phyloP scores from a whole-genome alignment of 2,113 vertebrate species.

The Lampris incognitus region DNA sequence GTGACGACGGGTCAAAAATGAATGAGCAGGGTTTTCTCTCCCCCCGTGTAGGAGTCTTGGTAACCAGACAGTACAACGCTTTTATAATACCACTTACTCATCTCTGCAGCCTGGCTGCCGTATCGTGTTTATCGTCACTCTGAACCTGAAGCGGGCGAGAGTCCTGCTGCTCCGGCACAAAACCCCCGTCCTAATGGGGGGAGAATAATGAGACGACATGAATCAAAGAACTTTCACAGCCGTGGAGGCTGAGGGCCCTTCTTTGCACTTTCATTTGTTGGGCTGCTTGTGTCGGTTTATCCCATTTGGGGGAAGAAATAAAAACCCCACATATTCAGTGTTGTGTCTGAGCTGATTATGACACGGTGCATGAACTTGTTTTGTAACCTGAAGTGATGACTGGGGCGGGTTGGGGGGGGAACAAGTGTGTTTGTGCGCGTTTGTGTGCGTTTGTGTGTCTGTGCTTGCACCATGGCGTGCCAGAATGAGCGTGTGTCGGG shows the following conservation, averaged over 20 bases:
- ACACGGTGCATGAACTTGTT: constrained; percentile 73
- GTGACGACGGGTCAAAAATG: constrained; percentile 12
- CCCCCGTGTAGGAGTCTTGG: constrained; percentile 5
- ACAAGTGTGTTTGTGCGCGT: background rate
- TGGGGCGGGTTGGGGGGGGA: constrained; percentile 51
- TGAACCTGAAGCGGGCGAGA: constrained; percentile 20
- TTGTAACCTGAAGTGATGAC: constrained; percentile 73
- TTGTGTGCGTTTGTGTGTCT: constrained; percentile 26
- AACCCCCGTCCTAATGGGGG: constrained; percentile 28
- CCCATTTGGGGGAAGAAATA: constrained; percentile 39
- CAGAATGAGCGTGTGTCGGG: constrained; percentile 26
- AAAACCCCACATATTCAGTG: constrained; percentile 58
- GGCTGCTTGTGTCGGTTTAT: constrained; percentile 47
- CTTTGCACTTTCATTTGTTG: constrained; percentile 68
- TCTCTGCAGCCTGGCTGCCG: constrained; percentile 19
- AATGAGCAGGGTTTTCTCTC: background rate
- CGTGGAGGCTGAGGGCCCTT: constrained; percentile 43
- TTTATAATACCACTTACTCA: background rate
- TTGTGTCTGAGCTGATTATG: constrained; percentile 75
- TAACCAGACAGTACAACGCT: background rate
- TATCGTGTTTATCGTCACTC: background rate
- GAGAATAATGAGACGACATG: constrained; percentile 57
- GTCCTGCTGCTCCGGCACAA: constrained; percentile 23
- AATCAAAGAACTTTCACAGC: constrained; percentile 60
- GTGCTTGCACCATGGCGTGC: background rate